phyloP scores from a whole-genome alignment of 2,888 invertebrate genomes.

The Drosophila nr. perissopoda region DNA sequence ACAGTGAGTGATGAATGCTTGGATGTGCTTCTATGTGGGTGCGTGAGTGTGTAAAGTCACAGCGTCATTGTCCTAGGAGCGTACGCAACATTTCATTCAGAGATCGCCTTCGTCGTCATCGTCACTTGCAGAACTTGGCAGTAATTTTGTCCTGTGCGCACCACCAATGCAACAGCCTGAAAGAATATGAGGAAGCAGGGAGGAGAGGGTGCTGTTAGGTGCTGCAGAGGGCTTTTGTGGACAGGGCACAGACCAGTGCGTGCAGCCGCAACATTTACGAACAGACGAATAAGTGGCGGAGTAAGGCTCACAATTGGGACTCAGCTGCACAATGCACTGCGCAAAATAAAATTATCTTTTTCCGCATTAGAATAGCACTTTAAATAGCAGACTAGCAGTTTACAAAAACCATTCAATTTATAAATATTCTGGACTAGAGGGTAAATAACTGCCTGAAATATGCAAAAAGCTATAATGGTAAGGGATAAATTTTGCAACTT shows the following conservation, averaged over 20 bases:
- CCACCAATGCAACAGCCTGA: constrained; percentile 34
- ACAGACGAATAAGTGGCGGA: constrained; percentile 38
- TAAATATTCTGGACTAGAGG: background rate
- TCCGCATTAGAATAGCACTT: background rate
- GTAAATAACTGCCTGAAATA: background rate
- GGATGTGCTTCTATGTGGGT: constrained; percentile 19
- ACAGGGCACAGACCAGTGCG: constrained; percentile 52
- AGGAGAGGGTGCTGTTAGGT: background rate
- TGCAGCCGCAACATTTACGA: constrained; percentile 67
- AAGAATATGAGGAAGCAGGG: constrained; percentile 14
- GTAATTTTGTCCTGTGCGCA: constrained; percentile 70
- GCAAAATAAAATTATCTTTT: background rate
- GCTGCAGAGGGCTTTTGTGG: background rate
- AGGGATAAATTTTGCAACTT: background rate
- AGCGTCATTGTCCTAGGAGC: constrained; percentile 68
- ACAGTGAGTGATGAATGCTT: constrained; percentile 63
- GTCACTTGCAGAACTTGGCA: constrained; percentile 75
- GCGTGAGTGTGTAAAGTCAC: constrained; percentile 39
- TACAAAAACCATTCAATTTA: background rate
- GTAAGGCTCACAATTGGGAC: constrained; percentile 29
- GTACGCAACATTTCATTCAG: constrained; percentile 72
- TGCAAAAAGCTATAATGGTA: background rate
- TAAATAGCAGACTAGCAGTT: no score
- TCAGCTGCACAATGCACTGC: constrained; percentile 33
- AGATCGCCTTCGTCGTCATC: constrained; percentile 38